phyloP scores from a whole-genome alignment of 2,888 invertebrate species.

The Nymphalis urticae region DNA sequence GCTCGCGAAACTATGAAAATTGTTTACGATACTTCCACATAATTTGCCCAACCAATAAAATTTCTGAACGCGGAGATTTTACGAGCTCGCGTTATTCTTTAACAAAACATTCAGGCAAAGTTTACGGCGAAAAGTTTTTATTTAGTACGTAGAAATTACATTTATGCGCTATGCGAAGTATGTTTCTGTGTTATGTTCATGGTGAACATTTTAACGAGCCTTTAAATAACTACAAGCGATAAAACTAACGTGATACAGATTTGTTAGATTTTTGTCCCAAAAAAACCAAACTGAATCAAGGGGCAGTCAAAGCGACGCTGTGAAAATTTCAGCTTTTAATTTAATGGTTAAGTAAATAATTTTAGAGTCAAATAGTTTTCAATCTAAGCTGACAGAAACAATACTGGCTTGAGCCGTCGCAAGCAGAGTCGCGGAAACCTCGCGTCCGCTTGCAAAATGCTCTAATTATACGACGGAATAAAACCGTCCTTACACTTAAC shows the following conservation, averaged over 20 bases:
- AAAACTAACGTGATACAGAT: background rate
- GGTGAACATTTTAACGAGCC: background rate
- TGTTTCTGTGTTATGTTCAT: constrained; percentile 1
- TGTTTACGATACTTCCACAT: constrained; percentile 35
- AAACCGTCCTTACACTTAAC: background rate
- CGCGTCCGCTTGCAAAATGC: constrained; percentile 26
- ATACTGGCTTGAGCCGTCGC: constrained; percentile 19
- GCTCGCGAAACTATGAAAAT: constrained; percentile 32
- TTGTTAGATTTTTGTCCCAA: too few relatives aligned
- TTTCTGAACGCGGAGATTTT: constrained; percentile 30
- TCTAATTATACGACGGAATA: constrained; percentile 26
- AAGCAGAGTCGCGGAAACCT: constrained; percentile 21
- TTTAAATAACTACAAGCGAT: background rate
- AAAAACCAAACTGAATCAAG: background rate
- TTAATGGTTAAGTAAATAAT: background rate
- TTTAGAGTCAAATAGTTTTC: constrained; percentile 18
- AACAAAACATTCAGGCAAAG: background rate
- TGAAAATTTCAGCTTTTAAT: background rate
- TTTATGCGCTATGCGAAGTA: background rate
- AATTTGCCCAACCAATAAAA: constrained; percentile 33
- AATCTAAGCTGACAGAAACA: constrained; percentile 15
- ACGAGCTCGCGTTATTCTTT: constrained; percentile 22
- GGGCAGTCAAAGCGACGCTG: background rate
- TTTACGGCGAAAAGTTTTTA: constrained; percentile 7
- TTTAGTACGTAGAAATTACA: constrained; percentile 7